phyloP scores from a whole-genome alignment of 2,113 vertebrate species.

The Eolophus roseicapilla region DNA sequence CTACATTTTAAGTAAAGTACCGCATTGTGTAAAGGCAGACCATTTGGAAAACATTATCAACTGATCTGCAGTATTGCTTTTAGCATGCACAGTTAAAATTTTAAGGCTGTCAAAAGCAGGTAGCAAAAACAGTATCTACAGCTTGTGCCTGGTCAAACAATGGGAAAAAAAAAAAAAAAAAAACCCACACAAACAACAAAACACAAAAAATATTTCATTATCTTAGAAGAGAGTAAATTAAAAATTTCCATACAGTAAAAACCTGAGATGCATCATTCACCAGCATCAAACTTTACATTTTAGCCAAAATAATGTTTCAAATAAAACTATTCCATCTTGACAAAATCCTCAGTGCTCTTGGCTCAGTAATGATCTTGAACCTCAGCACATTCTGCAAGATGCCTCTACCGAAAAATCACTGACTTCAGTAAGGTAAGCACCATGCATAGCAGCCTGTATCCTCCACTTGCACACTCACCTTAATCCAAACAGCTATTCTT shows the following conservation, averaged over 20 bases:
- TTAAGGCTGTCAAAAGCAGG: slow-evolving; percentile 50
- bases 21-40: neutral
- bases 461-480: neutral
- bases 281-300: slow-evolving; percentile 25
- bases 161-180: neutral
- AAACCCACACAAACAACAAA: neutral
- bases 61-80: slow-evolving; percentile 2
- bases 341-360: neutral
- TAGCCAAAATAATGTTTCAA: neutral
- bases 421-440: neutral
- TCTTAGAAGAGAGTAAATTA: neutral
- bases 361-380: neutral
- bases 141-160: neutral
- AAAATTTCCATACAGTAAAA: neutral
- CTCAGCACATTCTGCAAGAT: neutral
- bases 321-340: neutral
- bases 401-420: neutral
- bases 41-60: slow-evolving; percentile 1
- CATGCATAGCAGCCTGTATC: neutral
- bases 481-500: neutral
- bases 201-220: neutral
- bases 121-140: slow-evolving; percentile 1
- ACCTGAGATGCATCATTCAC: slow-evolving; percentile 20
- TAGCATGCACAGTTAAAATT: neutral
- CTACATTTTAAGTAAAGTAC: neutral